Evolutionary conservation across 2,888 invertebrate genomes (phyloP), one percentile per base, ranked within the genome.

Genomic region (Macrophya annulata): DNA sequence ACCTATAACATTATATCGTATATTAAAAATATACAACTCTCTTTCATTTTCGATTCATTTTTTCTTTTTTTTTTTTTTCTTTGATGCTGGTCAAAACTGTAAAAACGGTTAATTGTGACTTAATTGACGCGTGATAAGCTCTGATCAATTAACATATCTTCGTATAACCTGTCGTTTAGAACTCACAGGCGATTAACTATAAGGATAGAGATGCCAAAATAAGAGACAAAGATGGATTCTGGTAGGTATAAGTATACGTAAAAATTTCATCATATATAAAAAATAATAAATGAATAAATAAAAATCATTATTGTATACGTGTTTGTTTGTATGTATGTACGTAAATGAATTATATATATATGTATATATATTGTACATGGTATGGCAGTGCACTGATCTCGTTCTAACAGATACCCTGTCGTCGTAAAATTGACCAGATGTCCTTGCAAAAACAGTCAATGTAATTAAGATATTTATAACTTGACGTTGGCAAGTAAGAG

Each of bases 391-490:
- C 68, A 37, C 31, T 68, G 43, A 74, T 74, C 72, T 74, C 21
- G 72, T 45, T 45, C 21, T 25, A 74, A 74, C 72, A 74, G 72
- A 74, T 45, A 3, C 15, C 72, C 15, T 68, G 68, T 68, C 31
- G 48, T 51, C 72, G 71, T 84, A 55, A 84, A 84, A 62, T 55
- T 45, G 59, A 59, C 59, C 88, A 88, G 89, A 88, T 86, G 85
- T 88, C 89, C 86, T 85, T 84, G 37, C 86, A 86, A 87, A 88
- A 88, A 87, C 81, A 82, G 86, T 81, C 85, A 72, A 85, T 85
- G 88, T 88, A 86, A 88, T 88, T 87, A 89, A 88, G 88, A 89
- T 88, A 88, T 87, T 88, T 87, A 88, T 88, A 89, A 87, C 86
- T 87, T 86, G 86, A 85, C 9, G 9, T 87, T 77, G 51, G 51